Base-by-base conservation (phyloP, 2,113 vertebrate genomes). In the Eptesicus fuscus region DNA sequence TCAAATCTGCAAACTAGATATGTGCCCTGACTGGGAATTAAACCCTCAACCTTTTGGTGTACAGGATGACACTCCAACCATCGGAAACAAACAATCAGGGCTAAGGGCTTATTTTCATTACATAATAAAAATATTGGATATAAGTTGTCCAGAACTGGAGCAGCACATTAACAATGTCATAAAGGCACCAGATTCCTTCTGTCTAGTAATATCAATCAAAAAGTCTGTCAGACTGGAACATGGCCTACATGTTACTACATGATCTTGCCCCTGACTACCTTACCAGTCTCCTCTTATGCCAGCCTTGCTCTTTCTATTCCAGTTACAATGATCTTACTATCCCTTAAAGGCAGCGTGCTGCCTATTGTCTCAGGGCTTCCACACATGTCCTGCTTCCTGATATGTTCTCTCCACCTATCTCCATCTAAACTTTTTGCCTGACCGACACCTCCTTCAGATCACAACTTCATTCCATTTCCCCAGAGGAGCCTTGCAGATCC, bases 301-400 rank as follows among this genome's bases (percentile, higher is more conserved):
- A 2, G 2, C 3, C 56, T 56, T 53, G 9, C 2, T 35, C 35
- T 37, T 30, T 16, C 22, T 4, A 2, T 5, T 9, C 20, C 23
- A 59, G 88, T 18, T 35, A 28, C 20, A 5, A 13, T 16, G 17
- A 73, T 11, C 20, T 61, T 18, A 6, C 47, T 32, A 0, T 4
- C 40, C 65, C 40, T 51, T 71, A 18, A 70, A 86, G 65, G 61
- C 56, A 56, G 35, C 9, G 0, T 69, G 22, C 30, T 65, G 0
- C 70, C n/a, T 84, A 56, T 65, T 14, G 69, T 56, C 67, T 23
- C 53, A 37, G 12, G 44, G 18, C 25, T 30, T 32, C 74, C 78
- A 28, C 51, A 20, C n/a, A 13, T 13, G 25, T 9, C 42, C 23
- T 69, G 30, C 73, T 59, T 79, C 17, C 37, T 25, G 44, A 11